phyloP scores from a whole-genome alignment of 2,888 invertebrate genomes.

The Andrena dorsata region DNA sequence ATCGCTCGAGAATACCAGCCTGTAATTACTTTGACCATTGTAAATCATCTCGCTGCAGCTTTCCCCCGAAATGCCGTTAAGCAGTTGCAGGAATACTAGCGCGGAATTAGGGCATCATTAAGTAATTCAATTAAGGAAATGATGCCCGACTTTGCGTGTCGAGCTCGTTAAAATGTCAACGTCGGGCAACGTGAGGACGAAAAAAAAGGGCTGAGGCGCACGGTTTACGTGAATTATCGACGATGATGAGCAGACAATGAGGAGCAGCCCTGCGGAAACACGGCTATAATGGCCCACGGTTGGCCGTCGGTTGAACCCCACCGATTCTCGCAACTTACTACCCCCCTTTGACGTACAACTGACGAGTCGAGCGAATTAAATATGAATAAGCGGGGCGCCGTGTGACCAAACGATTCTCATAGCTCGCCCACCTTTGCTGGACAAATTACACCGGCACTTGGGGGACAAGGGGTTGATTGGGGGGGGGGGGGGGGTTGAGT shows the following conservation, averaged over 20 bases:
- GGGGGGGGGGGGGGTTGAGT: not conserved
- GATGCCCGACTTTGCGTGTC: slow-evolving; percentile 33
- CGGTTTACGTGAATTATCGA: slow-evolving; percentile 75
- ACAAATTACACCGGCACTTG: slow-evolving; percentile 58
- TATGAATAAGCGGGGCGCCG: slow-evolving; percentile 72
- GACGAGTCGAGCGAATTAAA: slow-evolving; percentile 73
- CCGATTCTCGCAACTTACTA: slow-evolving; percentile 56
- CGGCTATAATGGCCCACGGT: slow-evolving; percentile 66
- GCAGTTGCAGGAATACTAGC: slow-evolving; percentile 4
- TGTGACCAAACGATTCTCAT: slow-evolving; percentile 67
- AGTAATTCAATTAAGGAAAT: not conserved
- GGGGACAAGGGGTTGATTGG: slow-evolving; percentile 10
- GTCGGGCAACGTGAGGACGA: slow-evolving; percentile 25
- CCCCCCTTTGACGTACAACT: slow-evolving; percentile 65
- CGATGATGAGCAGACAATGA: slow-evolving; percentile 73
- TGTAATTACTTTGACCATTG: too few relatives aligned
- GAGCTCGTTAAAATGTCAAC: slow-evolving; percentile 69
- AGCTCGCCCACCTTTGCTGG: slow-evolving; percentile 31
- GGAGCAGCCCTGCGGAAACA: slow-evolving; percentile 64
- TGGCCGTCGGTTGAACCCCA: slow-evolving; percentile 54
- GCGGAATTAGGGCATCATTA: not conserved
- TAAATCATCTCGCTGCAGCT: too few relatives aligned
- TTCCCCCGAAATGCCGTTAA: too few relatives aligned
- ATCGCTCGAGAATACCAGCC: too few relatives aligned
- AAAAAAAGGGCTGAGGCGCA: slow-evolving; percentile 49